Evolutionary conservation across 2,888 invertebrate genomes (phyloP), one percentile per base, ranked within the genome.

Genomic region (Heterodera filipjevi): DNA sequence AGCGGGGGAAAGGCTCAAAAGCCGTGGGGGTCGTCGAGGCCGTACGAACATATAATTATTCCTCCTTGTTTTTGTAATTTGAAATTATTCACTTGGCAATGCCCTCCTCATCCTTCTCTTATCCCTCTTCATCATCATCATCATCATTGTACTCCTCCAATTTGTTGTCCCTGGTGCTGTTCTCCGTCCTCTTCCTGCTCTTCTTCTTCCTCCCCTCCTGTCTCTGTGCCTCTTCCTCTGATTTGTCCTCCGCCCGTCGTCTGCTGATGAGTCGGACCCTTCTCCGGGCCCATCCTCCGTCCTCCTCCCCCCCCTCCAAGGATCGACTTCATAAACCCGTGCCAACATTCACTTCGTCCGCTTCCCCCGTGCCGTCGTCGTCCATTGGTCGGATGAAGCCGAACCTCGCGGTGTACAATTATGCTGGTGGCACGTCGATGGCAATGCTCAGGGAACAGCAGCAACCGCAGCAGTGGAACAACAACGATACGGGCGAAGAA

Each of bases 401-500:
- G 33, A 35, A 16, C 32, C 68, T 68, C 14, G 33, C 68, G 33
- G 68, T 68, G 12, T 68, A 27, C 33, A 68, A 27, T 22, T 33
- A 68, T 35, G 68, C 10, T 1, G 35, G 19, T 35, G 46, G 64
- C 14, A 22, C 5, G 3, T n/a, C 66, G 10, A 33, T 8, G n/a
- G 66, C 53, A 5, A 30, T 30, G 10, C 19, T 10, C 14, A 27
- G 33, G 8, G 66, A 66, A 14, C 32, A n/a, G n/a, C n/a, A n/a
- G n/a, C n/a, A n/a, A n/a, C n/a, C n/a, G n/a, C n/a, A n/a, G n/a
- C n/a, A 66, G 66, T 66, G 66, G 66, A 22, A 5, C 22, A 64
- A 64, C 30, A 75, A 75, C 44, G 44, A 46, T 19, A 75, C 66
- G 22, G 39, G 35, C 44, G 66, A 78, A 27, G 35, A 64, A 16